These are phyloP conservation scores for Centropristis striata DNA, from an alignment of 2,113 vertebrate genomes.

Conservation along the genomic window DNA sequence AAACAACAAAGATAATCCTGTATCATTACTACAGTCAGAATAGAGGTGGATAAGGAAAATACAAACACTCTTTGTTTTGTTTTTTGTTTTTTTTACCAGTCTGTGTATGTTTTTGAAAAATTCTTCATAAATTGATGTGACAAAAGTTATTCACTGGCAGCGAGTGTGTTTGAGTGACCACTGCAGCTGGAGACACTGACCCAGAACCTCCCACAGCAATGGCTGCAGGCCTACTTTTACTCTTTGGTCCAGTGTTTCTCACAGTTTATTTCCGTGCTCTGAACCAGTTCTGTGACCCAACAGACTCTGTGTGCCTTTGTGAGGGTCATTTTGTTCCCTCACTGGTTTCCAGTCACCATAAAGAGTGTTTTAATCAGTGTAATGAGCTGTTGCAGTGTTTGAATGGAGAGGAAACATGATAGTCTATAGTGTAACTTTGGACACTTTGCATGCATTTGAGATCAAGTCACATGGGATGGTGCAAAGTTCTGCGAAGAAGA, in stretches of 20 bases:
- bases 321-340: slow-evolving; percentile 30
- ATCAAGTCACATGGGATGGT: neutral
- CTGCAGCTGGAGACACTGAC: slow-evolving; percentile 20
- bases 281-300: slow-evolving; percentile 63
- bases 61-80: neutral
- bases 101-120: neutral
- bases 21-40: neutral
- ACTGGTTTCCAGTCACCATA: neutral
- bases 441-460: neutral
- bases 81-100: neutral
- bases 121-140: neutral
- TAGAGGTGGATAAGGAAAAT: neutral
- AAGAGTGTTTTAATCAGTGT: neutral
- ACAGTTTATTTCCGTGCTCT: slow-evolving; percentile 52
- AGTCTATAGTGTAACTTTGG: neutral
- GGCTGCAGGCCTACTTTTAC: slow-evolving; percentile 37
- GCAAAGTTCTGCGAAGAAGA: neutral
- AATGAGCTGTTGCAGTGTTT: neutral
- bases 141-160: neutral
- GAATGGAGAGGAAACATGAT: neutral
- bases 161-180: neutral
- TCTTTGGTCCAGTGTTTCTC: slow-evolving; percentile 13
- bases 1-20: neutral
- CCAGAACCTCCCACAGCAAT: slow-evolving; percentile 10
- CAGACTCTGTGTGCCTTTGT: slow-evolving; percentile 38